Evolutionary conservation across 2,888 invertebrate species (phyloP).

Genomic region (Ectemnius cavifrons): DNA sequence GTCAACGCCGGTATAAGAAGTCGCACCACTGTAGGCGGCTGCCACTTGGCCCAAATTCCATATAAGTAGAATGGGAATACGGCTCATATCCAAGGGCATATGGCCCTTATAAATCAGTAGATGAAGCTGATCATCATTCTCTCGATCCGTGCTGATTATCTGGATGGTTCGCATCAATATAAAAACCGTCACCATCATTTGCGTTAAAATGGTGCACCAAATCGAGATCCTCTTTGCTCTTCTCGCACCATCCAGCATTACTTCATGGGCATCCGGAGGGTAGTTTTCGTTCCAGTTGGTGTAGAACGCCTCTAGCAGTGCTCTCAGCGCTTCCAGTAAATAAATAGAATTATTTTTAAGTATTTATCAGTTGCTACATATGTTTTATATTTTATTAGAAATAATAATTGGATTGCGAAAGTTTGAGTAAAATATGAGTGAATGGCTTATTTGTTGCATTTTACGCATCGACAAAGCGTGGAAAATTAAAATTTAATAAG

Average conservation of each 20-base stretch:
- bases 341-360: too few relatives aligned
- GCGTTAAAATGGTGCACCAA: slow-evolving; percentile 47
- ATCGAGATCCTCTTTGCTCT: slow-evolving; percentile 25
- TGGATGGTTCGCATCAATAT: slow-evolving; percentile 15
- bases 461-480: too few relatives aligned
- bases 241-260: slow-evolving; percentile 37
- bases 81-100: slow-evolving; percentile 43
- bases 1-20: slow-evolving; percentile 48
- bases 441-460: too few relatives aligned
- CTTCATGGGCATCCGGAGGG: slow-evolving; percentile 9
- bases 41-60: slow-evolving; percentile 37
- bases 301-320: slow-evolving; percentile 36
- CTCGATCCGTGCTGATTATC: slow-evolving; percentile 10
- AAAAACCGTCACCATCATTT: slow-evolving; percentile 36
- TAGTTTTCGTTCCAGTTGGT: slow-evolving; percentile 31
- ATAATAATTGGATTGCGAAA: too few relatives aligned
- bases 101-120: slow-evolving; percentile 35
- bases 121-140: background rate
- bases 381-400: too few relatives aligned
- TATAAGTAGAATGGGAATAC: slow-evolving; percentile 20
- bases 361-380: too few relatives aligned
- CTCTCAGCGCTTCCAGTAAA: slow-evolving; percentile 34
- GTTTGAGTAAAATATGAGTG: too few relatives aligned
- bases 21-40: slow-evolving; percentile 26
- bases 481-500: too few relatives aligned